Percentiles rank a stretch among this genome's conserved stretches.
Conservation (phyloP, 1,140 invertebrate species). For the Cecropterus lyciades region DNA sequence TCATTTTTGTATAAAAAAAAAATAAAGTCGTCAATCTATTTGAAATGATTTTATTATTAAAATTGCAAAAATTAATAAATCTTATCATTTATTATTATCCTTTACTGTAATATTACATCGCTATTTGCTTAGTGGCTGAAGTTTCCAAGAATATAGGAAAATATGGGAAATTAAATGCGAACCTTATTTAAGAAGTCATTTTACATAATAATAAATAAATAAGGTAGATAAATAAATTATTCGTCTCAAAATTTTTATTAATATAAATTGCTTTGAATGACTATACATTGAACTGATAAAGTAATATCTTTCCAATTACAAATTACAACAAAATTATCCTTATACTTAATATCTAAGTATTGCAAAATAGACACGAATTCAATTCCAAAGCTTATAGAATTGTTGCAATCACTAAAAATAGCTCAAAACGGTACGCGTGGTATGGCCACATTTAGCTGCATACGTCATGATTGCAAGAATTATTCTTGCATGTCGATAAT, state of each 20-base stretch:
- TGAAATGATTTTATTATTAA: constrained; percentile 37
- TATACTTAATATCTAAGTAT: not conserved
- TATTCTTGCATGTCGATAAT: no score
- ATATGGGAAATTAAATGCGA: not conserved
- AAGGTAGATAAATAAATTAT: no score
- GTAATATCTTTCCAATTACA: no score
- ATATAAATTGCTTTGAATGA: no score
- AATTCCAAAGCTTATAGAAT: constrained; percentile 35
- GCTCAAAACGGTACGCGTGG: constrained; percentile 4
- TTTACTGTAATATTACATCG: constrained; percentile 6
- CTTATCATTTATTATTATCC: constrained; percentile 35
- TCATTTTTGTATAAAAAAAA: constrained; percentile 25
- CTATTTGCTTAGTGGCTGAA: no score
- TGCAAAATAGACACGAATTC: constrained; percentile 5
- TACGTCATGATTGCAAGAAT: not conserved
- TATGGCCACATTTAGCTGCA: constrained; percentile 18
- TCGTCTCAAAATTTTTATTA: no score
- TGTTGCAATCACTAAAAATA: constrained; percentile 29
- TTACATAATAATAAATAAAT: no score
- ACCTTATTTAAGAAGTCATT: not conserved
- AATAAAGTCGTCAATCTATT: constrained; percentile 26
- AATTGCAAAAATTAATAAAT: constrained; percentile 26
- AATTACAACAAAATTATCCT: not conserved
- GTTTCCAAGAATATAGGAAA: not conserved
- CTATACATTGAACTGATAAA: no score